Evolutionary conservation across 2,797 vertebrate genomes (phyloP).

Genomic region (Coregonus ussuriensis): DNA sequence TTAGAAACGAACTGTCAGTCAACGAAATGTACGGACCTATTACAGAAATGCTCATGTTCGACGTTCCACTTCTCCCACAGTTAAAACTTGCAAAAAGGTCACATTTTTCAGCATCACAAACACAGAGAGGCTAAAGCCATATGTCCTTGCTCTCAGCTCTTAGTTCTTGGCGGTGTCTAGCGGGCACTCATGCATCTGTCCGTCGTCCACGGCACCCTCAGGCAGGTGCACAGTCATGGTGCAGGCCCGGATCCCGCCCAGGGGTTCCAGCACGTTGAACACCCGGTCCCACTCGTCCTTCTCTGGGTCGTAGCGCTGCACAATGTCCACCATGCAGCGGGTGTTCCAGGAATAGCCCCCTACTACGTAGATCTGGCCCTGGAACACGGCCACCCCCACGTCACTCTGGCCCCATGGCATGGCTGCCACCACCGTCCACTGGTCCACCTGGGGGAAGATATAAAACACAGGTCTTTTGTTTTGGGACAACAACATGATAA

Average conservation of each 20-base stretch:
- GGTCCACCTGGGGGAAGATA: slow-evolving; percentile 64
- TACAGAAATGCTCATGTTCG: not conserved
- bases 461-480: not conserved
- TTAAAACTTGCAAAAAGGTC: not conserved
- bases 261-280: slow-evolving; percentile 80
- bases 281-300: slow-evolving; percentile 76
- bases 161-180: slow-evolving; percentile 68
- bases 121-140: not conserved
- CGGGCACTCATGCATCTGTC: slow-evolving; percentile 73
- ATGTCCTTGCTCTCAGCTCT: slow-evolving; percentile 21
- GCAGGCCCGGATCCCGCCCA: slow-evolving; percentile 83
- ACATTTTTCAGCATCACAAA: not conserved
- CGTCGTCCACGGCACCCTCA: slow-evolving; percentile 69
- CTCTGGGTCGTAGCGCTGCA: slow-evolving; percentile 80
- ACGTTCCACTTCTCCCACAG: slow-evolving; percentile 4
- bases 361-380: slow-evolving; percentile 78
- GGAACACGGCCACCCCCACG: slow-evolving; percentile 78
- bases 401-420: slow-evolving; percentile 83
- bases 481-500: not conserved
- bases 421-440: slow-evolving; percentile 79
- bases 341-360: slow-evolving; percentile 87
- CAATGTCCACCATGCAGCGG: slow-evolving; percentile 82
- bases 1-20: too few relatives aligned
- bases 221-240: slow-evolving; percentile 80
- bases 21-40: not conserved